Percentiles rank a stretch among this genome's conserved stretches.
These are phyloP conservation scores for Tachycineta bicolor DNA, from an alignment of 2,113 vertebrate species.

Conservation along the genomic window DNA sequence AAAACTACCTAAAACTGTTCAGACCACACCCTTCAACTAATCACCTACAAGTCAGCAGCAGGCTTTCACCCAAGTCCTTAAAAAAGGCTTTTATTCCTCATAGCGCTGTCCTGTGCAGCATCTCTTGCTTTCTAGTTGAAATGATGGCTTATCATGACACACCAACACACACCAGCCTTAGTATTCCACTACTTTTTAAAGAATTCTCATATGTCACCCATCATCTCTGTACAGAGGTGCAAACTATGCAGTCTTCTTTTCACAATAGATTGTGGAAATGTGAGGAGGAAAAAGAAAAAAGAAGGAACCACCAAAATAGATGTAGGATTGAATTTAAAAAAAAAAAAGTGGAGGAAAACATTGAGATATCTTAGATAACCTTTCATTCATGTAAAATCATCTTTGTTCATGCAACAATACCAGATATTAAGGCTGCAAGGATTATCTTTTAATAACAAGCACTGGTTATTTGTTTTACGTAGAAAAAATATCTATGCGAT, in stretches of 20 bases:
- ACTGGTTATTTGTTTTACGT: not conserved
- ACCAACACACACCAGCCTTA: not conserved
- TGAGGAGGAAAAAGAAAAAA: not conserved
- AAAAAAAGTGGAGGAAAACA: fast-evolving
- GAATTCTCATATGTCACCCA: not conserved
- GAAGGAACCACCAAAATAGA: not conserved
- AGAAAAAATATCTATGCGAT: fast-evolving
- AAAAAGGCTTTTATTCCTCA: not conserved
- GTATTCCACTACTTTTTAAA: not conserved
- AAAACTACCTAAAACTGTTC: not conserved
- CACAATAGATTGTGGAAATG: not conserved
- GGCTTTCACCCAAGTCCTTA: not conserved
- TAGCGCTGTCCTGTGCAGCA: not conserved
- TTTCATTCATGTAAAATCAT: not conserved
- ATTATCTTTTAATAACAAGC: not conserved
- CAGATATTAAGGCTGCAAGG: not conserved
- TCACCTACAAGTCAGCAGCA: not conserved
- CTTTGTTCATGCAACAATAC: not conserved
- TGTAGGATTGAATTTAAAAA: not conserved
- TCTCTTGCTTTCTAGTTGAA: not conserved
- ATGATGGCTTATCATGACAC: not conserved
- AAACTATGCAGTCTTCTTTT: not conserved
- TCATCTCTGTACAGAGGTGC: not conserved
- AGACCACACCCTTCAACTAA: not conserved
- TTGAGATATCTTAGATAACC: not conserved